phyloP scores from a whole-genome alignment of 2,797 vertebrate genomes.

The Eleutherodactylus coqui region DNA sequence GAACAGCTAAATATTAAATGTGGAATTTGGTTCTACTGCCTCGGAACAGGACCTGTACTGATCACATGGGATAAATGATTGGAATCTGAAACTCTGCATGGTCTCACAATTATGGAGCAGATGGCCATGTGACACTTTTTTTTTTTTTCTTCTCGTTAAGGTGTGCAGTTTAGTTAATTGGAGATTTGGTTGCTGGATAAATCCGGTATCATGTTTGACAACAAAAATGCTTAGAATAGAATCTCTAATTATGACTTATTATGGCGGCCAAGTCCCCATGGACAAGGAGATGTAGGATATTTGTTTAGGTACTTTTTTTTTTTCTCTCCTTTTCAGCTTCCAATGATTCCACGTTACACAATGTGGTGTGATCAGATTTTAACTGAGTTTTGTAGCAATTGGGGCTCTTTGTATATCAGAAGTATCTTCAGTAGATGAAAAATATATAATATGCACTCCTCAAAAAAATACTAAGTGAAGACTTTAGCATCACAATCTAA shows the following conservation, averaged over 20 bases:
- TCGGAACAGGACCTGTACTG: neutral
- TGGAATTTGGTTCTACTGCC: too few relatives aligned
- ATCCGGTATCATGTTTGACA: constrained; percentile 11
- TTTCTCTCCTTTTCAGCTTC: neutral
- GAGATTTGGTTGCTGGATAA: neutral
- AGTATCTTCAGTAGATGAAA: too few relatives aligned
- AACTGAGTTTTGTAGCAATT: neutral
- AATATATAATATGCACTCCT: too few relatives aligned
- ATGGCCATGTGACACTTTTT: neutral
- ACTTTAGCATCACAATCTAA: too few relatives aligned
- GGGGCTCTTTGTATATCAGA: neutral
- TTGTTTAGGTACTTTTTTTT: too few relatives aligned
- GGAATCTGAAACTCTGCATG: neutral
- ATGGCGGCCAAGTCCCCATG: neutral
- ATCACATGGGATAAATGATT: neutral
- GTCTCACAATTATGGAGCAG: neutral
- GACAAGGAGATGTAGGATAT: neutral
- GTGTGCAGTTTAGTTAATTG: neutral
- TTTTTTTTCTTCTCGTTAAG: neutral
- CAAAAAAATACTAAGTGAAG: too few relatives aligned
- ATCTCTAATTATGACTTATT: constrained; percentile 36
- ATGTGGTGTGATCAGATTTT: neutral
- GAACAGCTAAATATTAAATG: too few relatives aligned
- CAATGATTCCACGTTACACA: neutral
- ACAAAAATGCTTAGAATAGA: neutral